Evolutionary conservation across 2,888 invertebrate species (phyloP).

Genomic region (Marronus borbonicus): DNA sequence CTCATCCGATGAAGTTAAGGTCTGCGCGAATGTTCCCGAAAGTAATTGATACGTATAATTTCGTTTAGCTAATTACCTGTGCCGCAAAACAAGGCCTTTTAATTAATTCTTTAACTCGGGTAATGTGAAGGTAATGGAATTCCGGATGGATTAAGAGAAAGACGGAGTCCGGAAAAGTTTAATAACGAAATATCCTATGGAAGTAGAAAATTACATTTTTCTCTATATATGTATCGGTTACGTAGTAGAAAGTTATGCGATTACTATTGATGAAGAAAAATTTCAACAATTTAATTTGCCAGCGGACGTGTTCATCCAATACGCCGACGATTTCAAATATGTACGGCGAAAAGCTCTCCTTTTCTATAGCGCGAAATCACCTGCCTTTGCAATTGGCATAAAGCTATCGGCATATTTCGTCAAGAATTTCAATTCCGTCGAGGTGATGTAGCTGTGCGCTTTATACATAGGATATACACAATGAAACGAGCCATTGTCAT

Average conservation of each 20-base stretch:
- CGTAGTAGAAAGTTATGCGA: not conserved
- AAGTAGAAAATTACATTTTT: not conserved
- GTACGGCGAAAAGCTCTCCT: constrained; percentile 21
- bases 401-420: constrained; percentile 46
- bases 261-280: not conserved
- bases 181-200: not conserved
- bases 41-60: constrained; percentile 5
- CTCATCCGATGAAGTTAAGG: no score
- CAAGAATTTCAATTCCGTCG: constrained; percentile 43
- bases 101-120: constrained; percentile 1
- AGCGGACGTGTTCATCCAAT: constrained; percentile 12
- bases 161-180: not conserved
- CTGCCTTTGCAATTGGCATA: constrained; percentile 41
- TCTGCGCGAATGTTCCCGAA: not conserved
- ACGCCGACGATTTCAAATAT: constrained; percentile 34
- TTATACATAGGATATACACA: constrained; percentile 13
- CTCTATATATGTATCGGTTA: not conserved
- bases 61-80: not conserved
- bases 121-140: not conserved
- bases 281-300: constrained; percentile 41
- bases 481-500: constrained; percentile 39
- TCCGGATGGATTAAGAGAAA: not conserved
- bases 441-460: constrained; percentile 18
- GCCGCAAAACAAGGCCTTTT: not conserved
- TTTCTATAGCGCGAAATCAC: constrained; percentile 40